phyloP scores from a whole-genome alignment of 1,140 invertebrate species.

The Pygmarrhopalites habei region DNA sequence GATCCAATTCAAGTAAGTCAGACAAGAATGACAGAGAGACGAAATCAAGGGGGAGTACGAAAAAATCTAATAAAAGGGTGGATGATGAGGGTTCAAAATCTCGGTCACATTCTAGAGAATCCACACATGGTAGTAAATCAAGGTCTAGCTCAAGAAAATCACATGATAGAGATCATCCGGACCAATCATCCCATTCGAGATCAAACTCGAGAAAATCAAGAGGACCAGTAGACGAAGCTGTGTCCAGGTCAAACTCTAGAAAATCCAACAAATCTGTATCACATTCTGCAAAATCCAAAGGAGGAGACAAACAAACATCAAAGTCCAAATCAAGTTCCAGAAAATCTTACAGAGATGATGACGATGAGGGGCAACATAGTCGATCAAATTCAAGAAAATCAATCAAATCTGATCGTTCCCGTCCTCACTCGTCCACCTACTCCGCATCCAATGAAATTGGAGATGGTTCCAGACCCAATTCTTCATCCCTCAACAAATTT shows the following conservation, averaged over 20 bases:
- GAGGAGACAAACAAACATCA: too few species aligned
- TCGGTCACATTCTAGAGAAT: neutral
- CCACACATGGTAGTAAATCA: neutral
- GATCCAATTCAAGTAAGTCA: conserved; percentile 1
- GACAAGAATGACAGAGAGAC: neutral
- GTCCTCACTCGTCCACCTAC: too few species aligned
- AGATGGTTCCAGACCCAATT: too few species aligned
- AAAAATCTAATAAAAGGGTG: neutral
- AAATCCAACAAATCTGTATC: conserved; percentile 5
- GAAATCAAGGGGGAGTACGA: neutral
- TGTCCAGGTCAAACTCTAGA: neutral
- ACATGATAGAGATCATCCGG: too few species aligned
- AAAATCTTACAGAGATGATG: too few species aligned
- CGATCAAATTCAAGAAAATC: too few species aligned
- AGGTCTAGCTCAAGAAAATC: neutral
- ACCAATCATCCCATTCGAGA: too few species aligned
- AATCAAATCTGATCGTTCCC: too few species aligned
- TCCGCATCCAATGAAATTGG: too few species aligned
- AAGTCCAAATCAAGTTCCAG: too few species aligned
- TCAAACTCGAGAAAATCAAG: neutral
- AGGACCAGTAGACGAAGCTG: neutral
- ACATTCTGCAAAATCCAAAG: neutral
- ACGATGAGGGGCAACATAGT: too few species aligned
- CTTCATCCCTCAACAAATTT: too few species aligned
- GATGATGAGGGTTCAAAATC: neutral